A percentile compares a stretch with the other conserved stretches of the same genome.
Conservation (phyloP, 2,888 invertebrate species). For the Spilosoma lubricipeda region DNA sequence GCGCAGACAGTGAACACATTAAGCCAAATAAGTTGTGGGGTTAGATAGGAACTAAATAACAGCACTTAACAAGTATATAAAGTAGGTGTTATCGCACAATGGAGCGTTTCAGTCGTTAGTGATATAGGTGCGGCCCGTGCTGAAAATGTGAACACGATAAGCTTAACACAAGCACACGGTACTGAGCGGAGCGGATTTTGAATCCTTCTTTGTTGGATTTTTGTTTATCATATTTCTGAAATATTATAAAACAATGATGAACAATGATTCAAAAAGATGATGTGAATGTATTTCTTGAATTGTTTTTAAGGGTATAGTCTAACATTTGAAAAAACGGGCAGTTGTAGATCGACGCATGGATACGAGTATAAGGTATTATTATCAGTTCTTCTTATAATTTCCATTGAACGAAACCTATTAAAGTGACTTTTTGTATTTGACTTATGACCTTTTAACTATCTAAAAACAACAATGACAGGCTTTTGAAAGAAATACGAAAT, state of each 20-base stretch:
- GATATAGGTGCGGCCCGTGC: conserved; percentile 71
- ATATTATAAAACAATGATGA: not conserved
- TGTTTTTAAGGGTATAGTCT: not conserved
- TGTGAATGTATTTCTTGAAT: not conserved
- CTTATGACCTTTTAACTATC: no score
- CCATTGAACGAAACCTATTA: no score
- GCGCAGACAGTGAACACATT: conserved; percentile 37
- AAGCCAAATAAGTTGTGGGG: conserved; percentile 41
- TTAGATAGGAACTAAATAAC: conserved; percentile 51
- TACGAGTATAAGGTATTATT: no score
- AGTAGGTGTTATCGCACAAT: conserved; percentile 58
- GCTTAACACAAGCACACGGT: conserved; percentile 25
- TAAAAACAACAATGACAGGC: no score
- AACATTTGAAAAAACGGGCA: no score
- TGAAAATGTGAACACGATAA: conserved; percentile 69
- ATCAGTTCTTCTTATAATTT: no score
- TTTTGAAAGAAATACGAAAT: no score
- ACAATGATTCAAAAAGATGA: not conserved
- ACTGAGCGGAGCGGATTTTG: conserved; percentile 44
- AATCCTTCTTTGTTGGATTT: not conserved
- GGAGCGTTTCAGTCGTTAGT: conserved; percentile 71
- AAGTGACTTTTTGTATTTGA: no score
- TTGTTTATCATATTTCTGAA: not conserved
- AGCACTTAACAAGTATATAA: conserved; percentile 55
- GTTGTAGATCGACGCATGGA: no score